Evolutionary conservation across 1,140 invertebrate species (phyloP).

Genomic region (Whitmania pigra): DNA sequence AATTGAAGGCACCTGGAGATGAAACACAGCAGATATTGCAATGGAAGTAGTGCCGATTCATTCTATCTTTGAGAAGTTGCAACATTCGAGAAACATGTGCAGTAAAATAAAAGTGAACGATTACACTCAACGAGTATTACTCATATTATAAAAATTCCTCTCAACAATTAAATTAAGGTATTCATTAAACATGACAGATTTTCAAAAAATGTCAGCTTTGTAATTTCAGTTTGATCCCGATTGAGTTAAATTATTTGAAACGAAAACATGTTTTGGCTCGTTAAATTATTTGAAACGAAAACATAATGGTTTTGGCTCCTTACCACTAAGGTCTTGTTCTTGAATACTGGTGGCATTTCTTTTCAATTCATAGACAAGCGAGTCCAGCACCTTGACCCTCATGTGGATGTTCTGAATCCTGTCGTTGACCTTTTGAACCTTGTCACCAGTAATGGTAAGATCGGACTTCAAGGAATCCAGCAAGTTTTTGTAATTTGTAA

Average conservation of each 20-base stretch:
- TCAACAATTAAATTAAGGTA: not conserved
- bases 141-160: no score
- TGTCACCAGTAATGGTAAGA: slow-evolving; percentile 60
- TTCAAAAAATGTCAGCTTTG: not conserved
- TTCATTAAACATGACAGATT: not conserved
- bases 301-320: slow-evolving; percentile 7
- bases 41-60: not conserved
- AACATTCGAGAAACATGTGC: no score
- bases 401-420: slow-evolving; percentile 60
- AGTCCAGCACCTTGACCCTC: slow-evolving; percentile 58
- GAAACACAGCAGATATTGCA: not conserved
- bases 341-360: slow-evolving; percentile 78
- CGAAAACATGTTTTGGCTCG: not conserved
- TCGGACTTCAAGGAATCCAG: slow-evolving; percentile 51
- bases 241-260: not conserved
- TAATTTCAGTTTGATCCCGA: not conserved
- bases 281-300: not conserved
- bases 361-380: slow-evolving; percentile 59
- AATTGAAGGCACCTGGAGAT: slow-evolving; percentile 63
- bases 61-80: no score
- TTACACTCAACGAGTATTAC: no score
- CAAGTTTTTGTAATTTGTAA: slow-evolving; percentile 46
- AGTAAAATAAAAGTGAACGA: no score
- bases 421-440: slow-evolving; percentile 63
- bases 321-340: slow-evolving; percentile 80